A percentile compares a stretch with the other conserved stretches of the same genome.
These are phyloP conservation scores for Bradynema listronoti DNA, from an alignment of 1,140 invertebrate genomes.

Conservation along the genomic window DNA sequence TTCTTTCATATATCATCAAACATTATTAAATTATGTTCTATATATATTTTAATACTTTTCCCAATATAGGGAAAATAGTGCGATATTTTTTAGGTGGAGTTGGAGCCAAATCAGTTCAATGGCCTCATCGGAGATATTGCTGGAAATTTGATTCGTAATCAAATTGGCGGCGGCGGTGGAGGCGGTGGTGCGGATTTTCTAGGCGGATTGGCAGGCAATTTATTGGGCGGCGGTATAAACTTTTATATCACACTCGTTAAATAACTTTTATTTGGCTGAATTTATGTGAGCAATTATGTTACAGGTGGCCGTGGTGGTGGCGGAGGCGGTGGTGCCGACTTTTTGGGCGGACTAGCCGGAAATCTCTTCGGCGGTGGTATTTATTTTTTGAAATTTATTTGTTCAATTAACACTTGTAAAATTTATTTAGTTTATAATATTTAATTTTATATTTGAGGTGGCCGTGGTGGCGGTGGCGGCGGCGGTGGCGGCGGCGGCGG, in stretches of 20 bases:
- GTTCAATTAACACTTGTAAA: not conserved
- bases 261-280: constrained; percentile 15
- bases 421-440: not conserved
- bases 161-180: constrained; percentile 46
- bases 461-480: constrained; percentile 19
- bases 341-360: constrained; percentile 28
- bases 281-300: too few relatives aligned
- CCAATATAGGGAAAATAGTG: too few relatives aligned
- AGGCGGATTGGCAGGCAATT: constrained; percentile 34
- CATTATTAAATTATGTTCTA: too few relatives aligned
- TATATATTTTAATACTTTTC: too few relatives aligned
- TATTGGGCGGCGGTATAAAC: too few relatives aligned
- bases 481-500: constrained; percentile 23
- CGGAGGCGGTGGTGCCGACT: constrained; percentile 23
- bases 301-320: constrained; percentile 29
- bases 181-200: constrained; percentile 45
- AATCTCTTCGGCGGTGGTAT: constrained; percentile 18
- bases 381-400: not conserved
- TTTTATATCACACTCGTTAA: too few relatives aligned
- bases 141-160: constrained; percentile 49
- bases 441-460: not conserved
- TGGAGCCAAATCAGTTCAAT: constrained; percentile 51
- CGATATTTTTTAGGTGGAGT: constrained; percentile 41
- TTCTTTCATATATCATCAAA: too few relatives aligned
- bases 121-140: constrained; percentile 56